These are phyloP conservation scores for Chunga burmeisteri DNA, from an alignment of 2,113 vertebrate species.

Conservation along the genomic window DNA sequence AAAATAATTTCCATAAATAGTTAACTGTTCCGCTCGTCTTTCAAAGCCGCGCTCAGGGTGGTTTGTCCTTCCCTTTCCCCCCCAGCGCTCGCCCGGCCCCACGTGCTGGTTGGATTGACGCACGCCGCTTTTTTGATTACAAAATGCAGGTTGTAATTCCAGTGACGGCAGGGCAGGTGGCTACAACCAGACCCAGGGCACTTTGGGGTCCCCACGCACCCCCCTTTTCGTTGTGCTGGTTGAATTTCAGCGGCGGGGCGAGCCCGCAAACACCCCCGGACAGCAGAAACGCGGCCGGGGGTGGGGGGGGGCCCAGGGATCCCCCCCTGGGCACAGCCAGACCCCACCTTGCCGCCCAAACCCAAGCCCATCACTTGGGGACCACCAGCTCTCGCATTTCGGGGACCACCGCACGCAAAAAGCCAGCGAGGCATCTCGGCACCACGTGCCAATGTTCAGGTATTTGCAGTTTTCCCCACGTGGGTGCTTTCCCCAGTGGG, in stretches of 20 bases:
- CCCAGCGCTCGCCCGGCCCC: accelerated
- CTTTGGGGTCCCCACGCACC: accelerated
- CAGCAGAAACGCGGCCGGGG: background rate
- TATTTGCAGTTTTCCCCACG: background rate
- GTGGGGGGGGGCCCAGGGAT: accelerated
- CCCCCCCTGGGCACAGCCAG: background rate
- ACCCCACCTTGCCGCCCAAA: too few species aligned
- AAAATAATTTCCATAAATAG: background rate
- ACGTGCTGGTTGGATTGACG: too few species aligned
- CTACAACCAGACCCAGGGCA: background rate
- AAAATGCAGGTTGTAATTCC: background rate
- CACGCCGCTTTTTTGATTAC: background rate
- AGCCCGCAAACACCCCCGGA: background rate
- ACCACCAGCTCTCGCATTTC: too few species aligned
- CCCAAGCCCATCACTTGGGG: background rate
- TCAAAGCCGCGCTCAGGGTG: accelerated
- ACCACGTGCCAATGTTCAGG: accelerated
- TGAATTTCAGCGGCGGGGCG: background rate
- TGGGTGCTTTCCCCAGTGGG: background rate
- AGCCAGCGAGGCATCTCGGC: background rate
- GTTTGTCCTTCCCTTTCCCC: background rate
- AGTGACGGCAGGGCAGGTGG: background rate
- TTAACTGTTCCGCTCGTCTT: background rate
- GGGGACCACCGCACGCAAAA: background rate
- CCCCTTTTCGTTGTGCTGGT: background rate